A percentile compares a stretch with the other conserved stretches of the same genome.
Evolutionary conservation across 2,888 invertebrate species (phyloP).

Genomic region (Andrena trimmerana): DNA sequence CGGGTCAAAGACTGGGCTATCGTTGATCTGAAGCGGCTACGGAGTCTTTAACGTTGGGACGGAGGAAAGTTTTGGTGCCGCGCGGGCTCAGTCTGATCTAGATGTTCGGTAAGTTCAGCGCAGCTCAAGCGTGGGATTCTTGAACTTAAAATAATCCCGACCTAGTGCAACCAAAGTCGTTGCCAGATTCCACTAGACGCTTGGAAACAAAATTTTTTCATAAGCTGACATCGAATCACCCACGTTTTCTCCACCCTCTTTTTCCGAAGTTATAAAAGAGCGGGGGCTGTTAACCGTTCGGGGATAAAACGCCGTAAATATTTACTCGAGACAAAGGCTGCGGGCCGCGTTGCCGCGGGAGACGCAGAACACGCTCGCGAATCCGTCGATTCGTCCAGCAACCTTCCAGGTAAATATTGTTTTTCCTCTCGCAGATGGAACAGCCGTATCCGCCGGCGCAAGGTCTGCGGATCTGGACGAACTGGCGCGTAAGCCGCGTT

Average conservation of each 20-base stretch:
- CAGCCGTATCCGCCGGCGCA: slow-evolving; percentile 33
- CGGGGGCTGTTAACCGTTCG: slow-evolving; percentile 37
- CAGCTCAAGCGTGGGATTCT: background rate
- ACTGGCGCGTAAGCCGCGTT: slow-evolving; percentile 2
- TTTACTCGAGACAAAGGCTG: slow-evolving; percentile 52
- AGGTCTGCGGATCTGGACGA: slow-evolving; percentile 20
- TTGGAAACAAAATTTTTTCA: background rate
- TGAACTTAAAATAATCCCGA: slow-evolving; percentile 29
- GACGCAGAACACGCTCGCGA: slow-evolving; percentile 37
- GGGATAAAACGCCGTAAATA: slow-evolving; percentile 45
- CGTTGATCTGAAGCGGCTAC: slow-evolving; percentile 13
- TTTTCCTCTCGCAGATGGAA: slow-evolving; percentile 36
- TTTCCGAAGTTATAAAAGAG: slow-evolving; percentile 3
- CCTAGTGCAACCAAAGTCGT: background rate
- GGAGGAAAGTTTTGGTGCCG: slow-evolving; percentile 12
- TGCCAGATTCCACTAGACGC: background rate
- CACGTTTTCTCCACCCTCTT: background rate
- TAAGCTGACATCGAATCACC: too few species aligned
- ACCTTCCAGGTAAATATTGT: slow-evolving; percentile 55
- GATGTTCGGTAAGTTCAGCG: slow-evolving; percentile 3
- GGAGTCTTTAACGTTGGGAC: background rate
- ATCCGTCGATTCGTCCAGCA: slow-evolving; percentile 22
- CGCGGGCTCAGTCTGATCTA: slow-evolving; percentile 7
- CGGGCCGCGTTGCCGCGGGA: background rate
- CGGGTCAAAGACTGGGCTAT: background rate